Evolutionary conservation across 1,140 invertebrate species (phyloP), one percentile per base, ranked within the genome.

Genomic region (Ephestia elutella): DNA sequence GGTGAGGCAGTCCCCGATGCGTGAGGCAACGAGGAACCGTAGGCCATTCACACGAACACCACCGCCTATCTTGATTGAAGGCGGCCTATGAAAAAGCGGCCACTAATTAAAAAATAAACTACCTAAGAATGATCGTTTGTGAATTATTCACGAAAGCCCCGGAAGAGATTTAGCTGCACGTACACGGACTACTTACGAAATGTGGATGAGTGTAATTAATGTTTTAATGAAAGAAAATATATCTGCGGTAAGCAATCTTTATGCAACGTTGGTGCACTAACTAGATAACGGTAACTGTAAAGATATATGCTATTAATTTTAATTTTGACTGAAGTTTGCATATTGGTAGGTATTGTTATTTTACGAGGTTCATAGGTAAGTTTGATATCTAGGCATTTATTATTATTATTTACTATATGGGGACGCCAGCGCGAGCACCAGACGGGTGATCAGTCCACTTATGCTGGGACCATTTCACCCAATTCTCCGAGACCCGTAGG

Each of bases 81-180:
- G 68, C 72, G 74, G 66, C 85, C 85, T 86, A 86, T 86, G 83
- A 84, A 86, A 74, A 88, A 79, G 82, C 75, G 73, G 72, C 71
- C 66, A 75, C 81, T 85, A 86, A 86, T 88, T 88, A 86, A 86
- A 87, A 87, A 85, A 84, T 78, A 84, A 82, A 86, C 72, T 79
- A 71, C 75, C 70, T 75, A 71, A 79, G 79, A 60, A 60, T 38
- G 59, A 82, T 75, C 70, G 66, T 70, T 67, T 69, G 78, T 83
- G 71, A 80, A 78, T 82, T 71, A 69, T 76, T 70, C 71, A 82
- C 67, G 72, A 71, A 75, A 73, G 69, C 59, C 53, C 71, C 70
- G 78, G 75, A 75, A 83, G 68, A 80, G 71, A 76, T 79, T 81
- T 79, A 76, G 70, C 60, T 68, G 44, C 50, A 32, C 28, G 54